phyloP scores from a whole-genome alignment of 2,797 vertebrate species.

The Aldrovandia affinis region DNA sequence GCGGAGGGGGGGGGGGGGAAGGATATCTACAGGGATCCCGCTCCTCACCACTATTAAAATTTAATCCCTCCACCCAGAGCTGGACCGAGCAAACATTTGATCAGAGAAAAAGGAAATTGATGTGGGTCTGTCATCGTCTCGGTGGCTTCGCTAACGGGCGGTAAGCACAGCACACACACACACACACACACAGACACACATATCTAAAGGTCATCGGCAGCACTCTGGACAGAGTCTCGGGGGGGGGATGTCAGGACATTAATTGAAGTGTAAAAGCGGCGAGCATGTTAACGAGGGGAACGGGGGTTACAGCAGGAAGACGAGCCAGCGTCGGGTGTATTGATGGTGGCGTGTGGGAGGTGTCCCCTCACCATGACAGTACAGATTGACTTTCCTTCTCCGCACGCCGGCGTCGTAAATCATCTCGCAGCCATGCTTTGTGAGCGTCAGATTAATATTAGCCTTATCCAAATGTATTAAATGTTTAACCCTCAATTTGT shows the following conservation, averaged over 20 bases:
- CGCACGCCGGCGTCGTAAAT: background rate
- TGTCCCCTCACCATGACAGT: background rate
- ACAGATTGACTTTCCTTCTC: background rate
- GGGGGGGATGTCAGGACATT: slow-evolving; percentile 20
- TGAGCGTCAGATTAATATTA: background rate
- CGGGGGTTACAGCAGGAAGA: slow-evolving; percentile 24
- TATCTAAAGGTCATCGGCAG: slow-evolving; percentile 56
- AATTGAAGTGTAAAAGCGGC: slow-evolving; percentile 56
- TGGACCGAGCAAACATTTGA: slow-evolving; percentile 54
- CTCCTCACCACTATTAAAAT: slow-evolving; percentile 46
- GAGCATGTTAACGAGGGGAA: slow-evolving; percentile 54
- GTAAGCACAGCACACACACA: too few relatives aligned
- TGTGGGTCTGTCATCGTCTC: slow-evolving; percentile 38
- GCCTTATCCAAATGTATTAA: background rate
- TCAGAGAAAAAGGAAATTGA: slow-evolving; percentile 46
- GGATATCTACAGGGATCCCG: slow-evolving; percentile 32
- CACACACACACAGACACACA: background rate
- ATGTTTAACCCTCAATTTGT: background rate
- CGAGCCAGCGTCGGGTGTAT: background rate
- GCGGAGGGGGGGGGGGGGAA: slow-evolving; percentile 25
- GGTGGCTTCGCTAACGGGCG: slow-evolving; percentile 32
- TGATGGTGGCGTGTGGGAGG: background rate
- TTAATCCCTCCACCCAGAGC: slow-evolving; percentile 48
- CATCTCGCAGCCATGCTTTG: too few relatives aligned
- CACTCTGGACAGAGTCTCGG: background rate